Evolutionary conservation across 2,888 invertebrate species (phyloP), one percentile per base, ranked within the genome.

Genomic region (Drosophila fungiperda): DNA sequence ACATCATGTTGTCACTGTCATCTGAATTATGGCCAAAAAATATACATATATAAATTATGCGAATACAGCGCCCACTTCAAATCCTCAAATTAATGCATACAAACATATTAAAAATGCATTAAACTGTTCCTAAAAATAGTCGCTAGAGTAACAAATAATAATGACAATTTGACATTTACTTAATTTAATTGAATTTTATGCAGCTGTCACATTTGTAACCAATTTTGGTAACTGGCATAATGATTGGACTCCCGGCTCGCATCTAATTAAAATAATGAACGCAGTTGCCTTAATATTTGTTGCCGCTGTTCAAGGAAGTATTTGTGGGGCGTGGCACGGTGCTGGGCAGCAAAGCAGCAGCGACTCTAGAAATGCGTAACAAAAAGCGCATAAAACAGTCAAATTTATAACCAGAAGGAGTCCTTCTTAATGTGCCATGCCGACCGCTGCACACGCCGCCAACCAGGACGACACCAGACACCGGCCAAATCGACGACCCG

Each of bases 361-460:
- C 29, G 45, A 52, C 33, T 29, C 49, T 63, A 73, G 73, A 75
- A 72, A 73, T 68, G 89, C 89, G 85, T 87, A 81, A 74, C 83
- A 83, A 89, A 76, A 70, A 63, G 76, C 82, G 72, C 75, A 87
- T 87, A 88, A 90, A 90, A 82, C 73, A 74, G 83, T 60, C 60
- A 68, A 90, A 80, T 86, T 87, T 87, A 90, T 80, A 83, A 64
- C 83, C 78, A 72, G 70, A 71, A 83, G 75, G 73, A 73, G 74
- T 82, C 72, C 65, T 80, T 79, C 80, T 78, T 83, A 88, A 87
- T 88, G 87, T 90, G 68, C 73, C 90, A 83, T 87, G 83, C 80
- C 85, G 82, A 82, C 73, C 74, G 54, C 71, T 72, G 76, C 45
- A 70, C 11, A 52, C 52, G 53, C 48, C 48, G 59, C 52, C 78